phyloP scores from a whole-genome alignment of 2,797 vertebrate species.

The Lindbergichthys nudifrons region DNA sequence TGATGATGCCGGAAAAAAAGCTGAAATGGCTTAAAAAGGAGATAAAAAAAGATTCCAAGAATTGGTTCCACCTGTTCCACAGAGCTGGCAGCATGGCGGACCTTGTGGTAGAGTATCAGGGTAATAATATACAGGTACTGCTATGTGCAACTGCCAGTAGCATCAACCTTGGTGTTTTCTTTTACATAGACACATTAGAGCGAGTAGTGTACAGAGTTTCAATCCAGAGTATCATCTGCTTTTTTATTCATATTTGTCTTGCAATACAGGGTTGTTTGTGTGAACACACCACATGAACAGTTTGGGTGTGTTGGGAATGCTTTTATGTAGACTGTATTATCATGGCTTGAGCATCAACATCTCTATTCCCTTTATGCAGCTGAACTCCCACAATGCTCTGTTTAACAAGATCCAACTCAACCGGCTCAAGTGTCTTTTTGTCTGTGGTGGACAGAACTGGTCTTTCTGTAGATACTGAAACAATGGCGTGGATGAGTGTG shows the following conservation, averaged over 20 bases:
- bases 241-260: slow-evolving; percentile 34
- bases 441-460: slow-evolving; percentile 58
- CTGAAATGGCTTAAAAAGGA: slow-evolving; percentile 69
- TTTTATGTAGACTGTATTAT: slow-evolving; percentile 53
- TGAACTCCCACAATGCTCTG: slow-evolving; percentile 51
- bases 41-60: slow-evolving; percentile 69
- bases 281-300: slow-evolving; percentile 31
- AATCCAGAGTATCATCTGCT: slow-evolving; percentile 35
- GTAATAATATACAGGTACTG: slow-evolving; percentile 70
- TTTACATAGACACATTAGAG: slow-evolving; percentile 47
- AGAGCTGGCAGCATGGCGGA: slow-evolving; percentile 40
- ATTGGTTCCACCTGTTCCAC: slow-evolving; percentile 78
- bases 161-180: slow-evolving; percentile 65
- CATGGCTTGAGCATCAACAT: slow-evolving; percentile 26
- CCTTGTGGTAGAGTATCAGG: slow-evolving; percentile 59
- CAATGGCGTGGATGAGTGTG: slow-evolving; percentile 61
- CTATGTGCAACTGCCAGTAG: slow-evolving; percentile 66
- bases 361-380: slow-evolving; percentile 41
- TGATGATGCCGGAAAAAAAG: slow-evolving; percentile 61
- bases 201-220: slow-evolving; percentile 46
- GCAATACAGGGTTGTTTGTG: slow-evolving; percentile 35
- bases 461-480: slow-evolving; percentile 65
- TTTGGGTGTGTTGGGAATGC: slow-evolving; percentile 34
- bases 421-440: slow-evolving; percentile 59
- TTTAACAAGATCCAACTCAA: slow-evolving; percentile 52